Conservation (phyloP, 2,888 invertebrate species). For the Polyommatus iphigenia region DNA sequence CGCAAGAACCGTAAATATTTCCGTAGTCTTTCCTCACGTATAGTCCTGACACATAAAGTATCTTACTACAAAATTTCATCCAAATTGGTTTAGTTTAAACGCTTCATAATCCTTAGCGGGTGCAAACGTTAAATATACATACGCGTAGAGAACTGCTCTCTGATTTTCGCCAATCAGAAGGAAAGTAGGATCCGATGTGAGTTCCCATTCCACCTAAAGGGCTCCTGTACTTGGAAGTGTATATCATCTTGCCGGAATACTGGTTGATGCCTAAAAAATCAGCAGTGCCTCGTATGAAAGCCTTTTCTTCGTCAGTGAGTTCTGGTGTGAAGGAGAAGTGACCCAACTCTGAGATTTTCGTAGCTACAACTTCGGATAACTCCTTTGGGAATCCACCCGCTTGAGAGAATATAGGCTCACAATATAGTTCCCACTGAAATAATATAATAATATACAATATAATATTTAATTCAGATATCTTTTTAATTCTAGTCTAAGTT, state of each 20-base stretch:
- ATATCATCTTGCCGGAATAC: constrained; percentile 69
- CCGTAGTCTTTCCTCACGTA: no score
- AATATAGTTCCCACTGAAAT: constrained; percentile 76
- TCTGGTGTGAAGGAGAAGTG: constrained; percentile 63
- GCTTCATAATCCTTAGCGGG: neutral
- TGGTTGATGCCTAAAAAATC: constrained; percentile 79
- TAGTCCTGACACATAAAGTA: no score
- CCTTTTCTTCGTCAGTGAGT: constrained; percentile 60
- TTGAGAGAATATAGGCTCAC: constrained; percentile 79
- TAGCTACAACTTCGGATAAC: constrained; percentile 75
- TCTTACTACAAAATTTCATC: no score
- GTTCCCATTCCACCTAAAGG: constrained; percentile 33
- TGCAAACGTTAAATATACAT: neutral
- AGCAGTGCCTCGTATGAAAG: constrained; percentile 49
- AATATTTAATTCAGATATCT: no score
- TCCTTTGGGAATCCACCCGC: constrained; percentile 80
- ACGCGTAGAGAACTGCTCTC: constrained; percentile 42
- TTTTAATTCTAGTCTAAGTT: no score
- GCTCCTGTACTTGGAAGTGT: neutral
- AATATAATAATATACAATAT: no score
- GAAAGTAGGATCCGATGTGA: constrained; percentile 32
- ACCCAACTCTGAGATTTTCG: constrained; percentile 70
- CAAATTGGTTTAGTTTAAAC: no score
- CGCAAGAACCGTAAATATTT: no score
- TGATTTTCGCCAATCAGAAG: constrained; percentile 44